phyloP scores from a whole-genome alignment of 1,140 invertebrate species.

The Hypsibius dujardini region DNA sequence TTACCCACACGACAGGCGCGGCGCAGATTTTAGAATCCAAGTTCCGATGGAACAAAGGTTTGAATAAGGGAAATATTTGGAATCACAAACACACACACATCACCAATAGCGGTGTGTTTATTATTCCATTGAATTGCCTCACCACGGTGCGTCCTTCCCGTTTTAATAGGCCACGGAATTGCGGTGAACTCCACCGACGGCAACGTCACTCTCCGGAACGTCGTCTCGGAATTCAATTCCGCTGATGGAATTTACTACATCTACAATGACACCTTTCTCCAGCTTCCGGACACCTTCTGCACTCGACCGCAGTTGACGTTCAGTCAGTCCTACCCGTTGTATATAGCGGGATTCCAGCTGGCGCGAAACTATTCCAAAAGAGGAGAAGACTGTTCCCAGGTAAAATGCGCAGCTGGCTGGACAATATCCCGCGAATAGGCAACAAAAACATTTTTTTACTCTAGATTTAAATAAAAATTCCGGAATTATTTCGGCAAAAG shows the following conservation, averaged over 20 bases:
- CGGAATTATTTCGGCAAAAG: no score
- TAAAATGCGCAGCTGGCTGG: conserved; percentile 30
- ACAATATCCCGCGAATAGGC: not conserved
- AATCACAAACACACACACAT: no score
- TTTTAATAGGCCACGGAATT: conserved; percentile 53
- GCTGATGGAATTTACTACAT: conserved; percentile 69
- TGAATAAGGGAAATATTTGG: conserved; percentile 19
- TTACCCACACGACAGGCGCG: conserved; percentile 61
- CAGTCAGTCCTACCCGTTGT: not conserved
- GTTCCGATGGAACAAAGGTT: conserved; percentile 59
- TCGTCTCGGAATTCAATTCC: conserved; percentile 58
- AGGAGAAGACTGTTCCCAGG: conserved; percentile 25
- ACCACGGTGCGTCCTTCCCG: not conserved
- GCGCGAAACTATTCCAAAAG: conserved; percentile 30
- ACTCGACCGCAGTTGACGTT: conserved; percentile 32
- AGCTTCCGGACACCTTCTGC: conserved; percentile 58
- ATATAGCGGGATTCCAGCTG: conserved; percentile 19
- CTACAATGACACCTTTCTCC: conserved; percentile 51
- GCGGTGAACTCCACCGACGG: conserved; percentile 71
- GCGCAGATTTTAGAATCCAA: conserved; percentile 60
- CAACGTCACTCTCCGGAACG: conserved; percentile 37
- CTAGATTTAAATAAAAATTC: not conserved
- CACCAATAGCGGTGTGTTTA: not conserved
- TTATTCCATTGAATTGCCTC: conserved; percentile 15
- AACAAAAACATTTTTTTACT: not conserved